Conservation (phyloP, 2,113 vertebrate genomes). For the Patagioenas fasciata region DNA sequence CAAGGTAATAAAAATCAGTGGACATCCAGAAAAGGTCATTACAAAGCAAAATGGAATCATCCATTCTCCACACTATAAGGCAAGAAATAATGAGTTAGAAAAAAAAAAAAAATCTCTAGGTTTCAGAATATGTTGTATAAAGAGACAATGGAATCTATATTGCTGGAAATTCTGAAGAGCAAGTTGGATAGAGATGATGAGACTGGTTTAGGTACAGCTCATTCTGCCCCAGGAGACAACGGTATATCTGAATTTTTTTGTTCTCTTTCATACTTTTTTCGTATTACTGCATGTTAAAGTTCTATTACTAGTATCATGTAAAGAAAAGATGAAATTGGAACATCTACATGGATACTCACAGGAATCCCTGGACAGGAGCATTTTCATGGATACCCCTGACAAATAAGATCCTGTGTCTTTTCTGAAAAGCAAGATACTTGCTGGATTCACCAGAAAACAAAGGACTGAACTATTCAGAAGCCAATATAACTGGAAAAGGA, state of each 20-base stretch:
- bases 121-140: neutral
- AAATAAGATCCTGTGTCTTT: neutral
- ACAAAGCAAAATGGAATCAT: neutral
- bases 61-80: neutral
- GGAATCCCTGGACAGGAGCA: neutral
- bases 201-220: neutral
- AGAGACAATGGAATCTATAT: neutral
- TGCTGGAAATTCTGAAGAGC: neutral
- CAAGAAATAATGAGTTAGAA: neutral
- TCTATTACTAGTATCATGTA: neutral
- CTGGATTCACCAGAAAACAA: neutral
- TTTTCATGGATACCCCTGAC: neutral
- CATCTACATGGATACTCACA: neutral
- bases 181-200: neutral
- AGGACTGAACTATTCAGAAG: constrained; percentile 13
- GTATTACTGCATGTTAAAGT: neutral
- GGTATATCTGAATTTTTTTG: neutral
- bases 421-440: neutral
- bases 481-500: neutral
- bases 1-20: neutral
- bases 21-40: neutral
- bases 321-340: neutral
- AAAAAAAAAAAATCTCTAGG: neutral
- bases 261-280: neutral
- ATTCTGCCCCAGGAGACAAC: neutral